Percentiles rank a stretch among this genome's conserved stretches.
These are phyloP conservation scores for Coregonus ussuriensis DNA, from an alignment of 2,797 vertebrate genomes.

Conservation along the genomic window DNA sequence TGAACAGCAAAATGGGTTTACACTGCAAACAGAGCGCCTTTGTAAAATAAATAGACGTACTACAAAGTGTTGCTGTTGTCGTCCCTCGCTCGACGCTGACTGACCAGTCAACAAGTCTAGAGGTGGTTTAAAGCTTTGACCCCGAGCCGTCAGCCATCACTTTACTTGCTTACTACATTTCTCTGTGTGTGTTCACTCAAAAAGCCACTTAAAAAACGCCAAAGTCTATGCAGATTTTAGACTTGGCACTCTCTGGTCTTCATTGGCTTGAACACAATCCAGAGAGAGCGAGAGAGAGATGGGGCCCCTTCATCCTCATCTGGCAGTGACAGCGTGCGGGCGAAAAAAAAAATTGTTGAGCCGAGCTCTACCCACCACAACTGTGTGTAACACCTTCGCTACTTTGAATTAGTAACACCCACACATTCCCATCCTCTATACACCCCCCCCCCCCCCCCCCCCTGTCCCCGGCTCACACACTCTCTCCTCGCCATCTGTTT, in stretches of 20 bases:
- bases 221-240: not conserved
- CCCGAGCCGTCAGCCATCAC: not conserved
- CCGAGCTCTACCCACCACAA: not conserved
- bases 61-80: not conserved
- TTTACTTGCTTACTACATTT: not conserved
- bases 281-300: not conserved
- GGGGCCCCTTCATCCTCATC: constrained; percentile 2
- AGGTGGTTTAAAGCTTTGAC: not conserved
- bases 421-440: not conserved
- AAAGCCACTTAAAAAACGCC: not conserved
- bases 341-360: constrained; percentile 37
- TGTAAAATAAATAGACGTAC: too few relatives aligned
- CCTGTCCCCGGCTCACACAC: constrained; percentile 35
- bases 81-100: not conserved
- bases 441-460: constrained; percentile 22
- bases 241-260: not conserved
- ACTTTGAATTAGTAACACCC: constrained; percentile 45
- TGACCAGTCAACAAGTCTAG: not conserved
- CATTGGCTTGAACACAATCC: constrained; percentile 8
- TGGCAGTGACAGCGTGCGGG: constrained; percentile 14
- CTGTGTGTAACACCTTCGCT: constrained; percentile 13
- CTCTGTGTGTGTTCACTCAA: not conserved
- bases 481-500: constrained; percentile 61
- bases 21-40: too few relatives aligned
- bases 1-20: too few relatives aligned